Evolutionary conservation across 37 sponge, comb jelly and placozoan species (phyloP), one percentile per base, ranked within the genome.

Genomic region (Ianthella basta): DNA sequence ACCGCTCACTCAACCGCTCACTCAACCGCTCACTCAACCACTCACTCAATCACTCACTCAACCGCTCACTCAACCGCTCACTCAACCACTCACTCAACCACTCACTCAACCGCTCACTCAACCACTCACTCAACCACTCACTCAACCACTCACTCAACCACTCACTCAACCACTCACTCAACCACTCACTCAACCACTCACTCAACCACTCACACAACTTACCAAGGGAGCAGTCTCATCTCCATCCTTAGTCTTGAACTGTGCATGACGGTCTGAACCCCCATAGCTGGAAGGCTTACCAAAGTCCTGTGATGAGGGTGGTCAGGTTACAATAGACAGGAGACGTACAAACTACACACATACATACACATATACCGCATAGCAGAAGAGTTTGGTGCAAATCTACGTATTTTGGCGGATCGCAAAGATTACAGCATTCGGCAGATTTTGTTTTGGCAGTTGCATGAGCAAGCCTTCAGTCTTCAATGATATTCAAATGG

Each of bases 61-160:
- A n/a, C n/a, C 38, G 32, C 38, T 60, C 44, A 84, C 73, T 72
- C 74, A 82, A 44, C 63, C 83, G 59, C 82, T 66, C 73, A 70
- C 73, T 55, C 84, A 72, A 57, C 69, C 84, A 84, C 84, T 72
- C 84, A 72, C 59, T 72, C 84, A 82, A 67, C 63, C 54, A 66
- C 66, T 38, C 50, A 82, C 75, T 36, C 75, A 73, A 35, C 27
- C 75, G 34, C 75, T 36, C 75, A 39, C 44, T 21, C 75, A 73
- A 35, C 27, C 44, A 77, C 53, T 38, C 79, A 77, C 79, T 38
- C 79, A 77, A 3, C 14, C 53, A 77, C 79, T 38, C 79, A 54
- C 55, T 25, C 79, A 77, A 50, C 14, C 55, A 77, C 79, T 38
- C 79, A 77, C 79, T 38, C 83, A 83, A 68, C 37, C 68, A 83